Evolutionary conservation across 2,888 invertebrate species (phyloP).

Genomic region (Dexiosoma caninum): DNA sequence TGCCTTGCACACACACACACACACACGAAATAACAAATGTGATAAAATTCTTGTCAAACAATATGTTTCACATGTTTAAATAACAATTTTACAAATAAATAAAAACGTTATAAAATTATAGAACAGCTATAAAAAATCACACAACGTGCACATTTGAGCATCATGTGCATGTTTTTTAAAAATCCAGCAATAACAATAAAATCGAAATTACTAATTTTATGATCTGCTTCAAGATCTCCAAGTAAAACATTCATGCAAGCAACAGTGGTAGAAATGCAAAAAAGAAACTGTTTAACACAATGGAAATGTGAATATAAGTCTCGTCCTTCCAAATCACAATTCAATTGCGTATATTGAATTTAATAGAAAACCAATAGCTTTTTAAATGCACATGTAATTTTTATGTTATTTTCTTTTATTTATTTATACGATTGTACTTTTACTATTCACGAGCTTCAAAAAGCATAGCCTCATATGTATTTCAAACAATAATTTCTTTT

Average conservation of each 20-base stretch:
- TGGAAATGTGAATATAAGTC: background rate
- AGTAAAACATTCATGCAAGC: too few relatives aligned
- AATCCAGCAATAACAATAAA: conserved; percentile 28
- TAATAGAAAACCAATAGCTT: conserved; percentile 56
- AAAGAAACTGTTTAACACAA: background rate
- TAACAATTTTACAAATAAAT: conserved; percentile 14
- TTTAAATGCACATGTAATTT: conserved; percentile 25
- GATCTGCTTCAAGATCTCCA: conserved; percentile 19
- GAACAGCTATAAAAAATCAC: background rate
- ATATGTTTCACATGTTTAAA: conserved; percentile 32
- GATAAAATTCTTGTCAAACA: too few relatives aligned
- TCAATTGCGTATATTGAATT: conserved; percentile 36
- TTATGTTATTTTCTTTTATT: conserved; percentile 46
- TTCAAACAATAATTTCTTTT: conserved; percentile 13
- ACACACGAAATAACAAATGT: too few relatives aligned
- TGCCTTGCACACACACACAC: too few relatives aligned
- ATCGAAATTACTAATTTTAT: conserved; percentile 58
- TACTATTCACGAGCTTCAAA: conserved; percentile 56
- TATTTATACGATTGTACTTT: conserved; percentile 36
- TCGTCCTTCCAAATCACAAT: background rate
- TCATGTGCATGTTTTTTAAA: conserved; percentile 55
- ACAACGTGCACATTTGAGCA: conserved; percentile 8
- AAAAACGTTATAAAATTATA: conserved; percentile 6
- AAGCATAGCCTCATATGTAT: conserved; percentile 29
- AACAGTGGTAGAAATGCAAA: too few relatives aligned